Conservation (phyloP, 2,888 invertebrate species). For the Ormyrus thymus region DNA sequence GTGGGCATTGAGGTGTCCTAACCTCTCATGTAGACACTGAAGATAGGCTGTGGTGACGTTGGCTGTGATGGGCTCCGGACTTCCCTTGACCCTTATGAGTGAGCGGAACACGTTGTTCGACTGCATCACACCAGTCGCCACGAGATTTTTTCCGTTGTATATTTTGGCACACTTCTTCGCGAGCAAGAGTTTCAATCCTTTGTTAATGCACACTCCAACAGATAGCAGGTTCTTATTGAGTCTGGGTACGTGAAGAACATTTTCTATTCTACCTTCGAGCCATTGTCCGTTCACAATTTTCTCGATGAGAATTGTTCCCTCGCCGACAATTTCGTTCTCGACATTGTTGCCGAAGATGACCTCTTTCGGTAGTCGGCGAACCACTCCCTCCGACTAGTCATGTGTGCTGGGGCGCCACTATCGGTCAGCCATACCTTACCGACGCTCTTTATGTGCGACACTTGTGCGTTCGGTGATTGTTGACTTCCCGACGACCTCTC, state of each 20-base stretch:
- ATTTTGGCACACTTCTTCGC: not conserved
- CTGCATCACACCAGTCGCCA: conserved; percentile 2
- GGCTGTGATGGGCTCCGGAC: not conserved
- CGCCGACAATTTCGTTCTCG: conserved; percentile 43
- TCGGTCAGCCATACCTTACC: conserved; percentile 59
- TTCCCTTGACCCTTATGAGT: not conserved
- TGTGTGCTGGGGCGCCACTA: conserved; percentile 59
- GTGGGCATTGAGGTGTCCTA: not conserved
- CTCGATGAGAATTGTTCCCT: conserved; percentile 50
- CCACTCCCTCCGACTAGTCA: conserved; percentile 57
- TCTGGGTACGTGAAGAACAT: conserved; percentile 59
- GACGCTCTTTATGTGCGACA: not conserved
- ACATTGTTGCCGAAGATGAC: too few species aligned
- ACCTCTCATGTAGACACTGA: not conserved
- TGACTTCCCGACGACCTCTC: too few species aligned
- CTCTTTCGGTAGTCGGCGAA: conserved; percentile 48
- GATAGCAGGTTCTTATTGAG: conserved; percentile 60
- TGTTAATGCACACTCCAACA: conserved; percentile 51
- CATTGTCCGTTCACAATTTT: conserved; percentile 52
- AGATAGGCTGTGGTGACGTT: conserved; percentile 5
- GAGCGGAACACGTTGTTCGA: not conserved
- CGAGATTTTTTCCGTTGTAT: not conserved
- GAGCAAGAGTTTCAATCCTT: conserved; percentile 25
- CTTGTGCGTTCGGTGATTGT: too few species aligned
- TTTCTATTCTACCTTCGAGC: conserved; percentile 47